A percentile compares a stretch with the other conserved stretches of the same genome.
These are phyloP conservation scores for Kradibia gibbosae DNA, from an alignment of 1,140 invertebrate species.

Conservation along the genomic window DNA sequence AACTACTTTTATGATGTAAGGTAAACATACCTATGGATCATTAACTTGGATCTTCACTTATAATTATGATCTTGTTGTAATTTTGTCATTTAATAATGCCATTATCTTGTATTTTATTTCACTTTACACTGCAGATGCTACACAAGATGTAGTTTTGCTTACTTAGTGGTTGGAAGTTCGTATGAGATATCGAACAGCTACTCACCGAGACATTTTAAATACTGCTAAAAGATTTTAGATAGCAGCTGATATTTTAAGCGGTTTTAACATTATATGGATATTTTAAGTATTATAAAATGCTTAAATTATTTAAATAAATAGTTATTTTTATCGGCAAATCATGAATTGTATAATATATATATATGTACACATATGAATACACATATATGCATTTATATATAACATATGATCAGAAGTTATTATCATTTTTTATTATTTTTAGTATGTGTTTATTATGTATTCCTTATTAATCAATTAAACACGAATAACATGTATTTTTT, in stretches of 20 bases:
- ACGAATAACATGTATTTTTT: too few species aligned
- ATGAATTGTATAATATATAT: constrained; percentile 2
- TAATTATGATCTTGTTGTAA: not conserved
- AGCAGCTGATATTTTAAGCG: not conserved
- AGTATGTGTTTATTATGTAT: too few species aligned
- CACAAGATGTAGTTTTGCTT: not conserved
- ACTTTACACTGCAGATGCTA: not conserved
- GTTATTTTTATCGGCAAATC: not conserved
- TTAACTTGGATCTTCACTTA: not conserved
- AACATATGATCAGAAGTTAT: too few species aligned
- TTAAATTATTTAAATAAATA: not conserved
- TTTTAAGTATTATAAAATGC: not conserved
- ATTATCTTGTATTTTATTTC: not conserved
- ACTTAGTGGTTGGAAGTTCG: not conserved
- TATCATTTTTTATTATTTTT: too few species aligned
- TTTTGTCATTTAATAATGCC: not conserved
- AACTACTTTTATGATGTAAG: not conserved
- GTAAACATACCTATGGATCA: not conserved
- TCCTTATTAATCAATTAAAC: too few species aligned
- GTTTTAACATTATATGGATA: not conserved
- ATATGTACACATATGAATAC: not conserved
- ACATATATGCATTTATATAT: too few species aligned
- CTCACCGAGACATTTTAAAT: not conserved
- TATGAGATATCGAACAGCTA: not conserved
- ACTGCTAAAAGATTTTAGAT: not conserved